Conservation (phyloP, 2,888 invertebrate species). For the Tetragonisca angustula region DNA sequence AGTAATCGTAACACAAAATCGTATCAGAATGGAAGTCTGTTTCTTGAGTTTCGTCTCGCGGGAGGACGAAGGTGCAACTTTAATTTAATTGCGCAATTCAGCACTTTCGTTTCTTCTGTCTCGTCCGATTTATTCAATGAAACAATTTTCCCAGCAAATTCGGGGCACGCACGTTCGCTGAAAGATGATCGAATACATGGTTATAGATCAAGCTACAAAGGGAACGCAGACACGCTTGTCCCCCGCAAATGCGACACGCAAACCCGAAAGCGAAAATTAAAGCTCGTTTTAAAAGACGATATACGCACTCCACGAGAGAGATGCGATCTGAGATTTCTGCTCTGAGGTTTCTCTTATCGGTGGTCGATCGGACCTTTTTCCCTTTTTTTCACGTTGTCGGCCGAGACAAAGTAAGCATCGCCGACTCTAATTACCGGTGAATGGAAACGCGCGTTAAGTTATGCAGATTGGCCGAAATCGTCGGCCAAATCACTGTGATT, state of each 20-base stretch:
- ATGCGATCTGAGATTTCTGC: not conserved
- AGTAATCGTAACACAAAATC: too few relatives aligned
- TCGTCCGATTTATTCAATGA: not conserved
- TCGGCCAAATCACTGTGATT: slow-evolving; percentile 24
- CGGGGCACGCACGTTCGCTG: too few relatives aligned
- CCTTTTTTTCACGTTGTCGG: slow-evolving; percentile 1
- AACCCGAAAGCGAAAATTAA: slow-evolving; percentile 13
- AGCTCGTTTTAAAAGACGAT: slow-evolving; percentile 21
- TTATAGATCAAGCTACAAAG: not conserved
- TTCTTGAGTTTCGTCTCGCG: too few relatives aligned
- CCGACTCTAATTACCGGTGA: slow-evolving; percentile 27
- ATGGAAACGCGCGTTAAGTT: slow-evolving; percentile 27
- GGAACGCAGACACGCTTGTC: not conserved
- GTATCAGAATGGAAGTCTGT: too few relatives aligned
- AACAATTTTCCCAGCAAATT: not conserved
- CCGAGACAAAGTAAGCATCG: slow-evolving; percentile 37
- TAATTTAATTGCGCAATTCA: too few relatives aligned
- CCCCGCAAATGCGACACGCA: not conserved
- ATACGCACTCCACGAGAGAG: not conserved
- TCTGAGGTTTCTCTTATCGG: slow-evolving; percentile 22
- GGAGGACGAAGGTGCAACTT: too few relatives aligned
- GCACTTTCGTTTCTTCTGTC: not conserved
- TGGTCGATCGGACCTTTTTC: slow-evolving; percentile 8
- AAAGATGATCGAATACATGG: not conserved
- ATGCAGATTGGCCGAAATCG: slow-evolving; percentile 31